These are phyloP conservation scores for Caenorhabditis wallacei DNA, from an alignment of 2,888 invertebrate species.

Conservation along the genomic window DNA sequence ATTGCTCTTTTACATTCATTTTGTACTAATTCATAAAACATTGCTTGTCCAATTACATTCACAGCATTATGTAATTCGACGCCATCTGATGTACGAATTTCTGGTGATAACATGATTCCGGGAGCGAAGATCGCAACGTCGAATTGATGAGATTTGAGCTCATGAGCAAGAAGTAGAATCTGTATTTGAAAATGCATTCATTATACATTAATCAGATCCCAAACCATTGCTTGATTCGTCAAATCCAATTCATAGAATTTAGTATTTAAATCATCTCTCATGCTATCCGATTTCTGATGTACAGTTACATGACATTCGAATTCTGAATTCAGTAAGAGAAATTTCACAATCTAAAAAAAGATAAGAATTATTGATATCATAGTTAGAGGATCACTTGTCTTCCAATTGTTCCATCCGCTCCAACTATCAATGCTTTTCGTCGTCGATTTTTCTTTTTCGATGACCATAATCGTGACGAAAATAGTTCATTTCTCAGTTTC, in stretches of 20 bases:
- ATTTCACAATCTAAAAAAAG: conserved; percentile 29
- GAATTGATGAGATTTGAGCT: conserved; percentile 41
- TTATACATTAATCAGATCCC: neutral
- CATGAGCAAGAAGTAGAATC: conserved; percentile 39
- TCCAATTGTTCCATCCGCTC: conserved; percentile 22
- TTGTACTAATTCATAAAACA: conserved; percentile 51
- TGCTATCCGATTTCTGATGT: conserved; percentile 20
- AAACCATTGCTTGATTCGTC: conserved; percentile 28
- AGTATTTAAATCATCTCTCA: conserved; percentile 1
- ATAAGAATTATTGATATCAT: neutral
- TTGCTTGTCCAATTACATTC: conserved; percentile 62
- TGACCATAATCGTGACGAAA: conserved; percentile 17
- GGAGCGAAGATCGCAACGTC: conserved; percentile 66
- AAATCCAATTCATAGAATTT: conserved; percentile 41
- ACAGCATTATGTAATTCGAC: conserved; percentile 64
- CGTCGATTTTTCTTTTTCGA: neutral
- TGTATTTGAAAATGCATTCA: neutral
- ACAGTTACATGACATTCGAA: conserved; percentile 39
- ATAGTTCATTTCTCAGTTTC: conserved; percentile 9
- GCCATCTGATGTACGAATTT: conserved; percentile 36
- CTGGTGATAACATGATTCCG: conserved; percentile 63
- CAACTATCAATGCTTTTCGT: conserved; percentile 15
- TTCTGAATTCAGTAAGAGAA: conserved; percentile 7
- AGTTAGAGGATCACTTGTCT: neutral
- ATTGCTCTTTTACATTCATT: conserved; percentile 19